Conservation (phyloP, 2,797 vertebrate genomes). For the Leuciscus waleckii region DNA sequence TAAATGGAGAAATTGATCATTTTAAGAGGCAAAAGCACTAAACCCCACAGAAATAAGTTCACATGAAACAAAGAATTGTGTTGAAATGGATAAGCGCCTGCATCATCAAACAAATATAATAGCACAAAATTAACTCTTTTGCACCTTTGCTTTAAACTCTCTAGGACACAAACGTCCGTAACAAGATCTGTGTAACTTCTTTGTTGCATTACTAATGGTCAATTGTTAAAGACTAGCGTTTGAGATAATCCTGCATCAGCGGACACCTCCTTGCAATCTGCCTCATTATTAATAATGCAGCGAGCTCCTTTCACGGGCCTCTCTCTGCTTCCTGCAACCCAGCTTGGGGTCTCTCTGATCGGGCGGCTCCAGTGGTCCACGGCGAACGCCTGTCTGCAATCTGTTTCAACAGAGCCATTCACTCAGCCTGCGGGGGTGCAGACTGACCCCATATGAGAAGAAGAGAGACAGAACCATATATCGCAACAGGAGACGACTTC, state of each 20-base stretch:
- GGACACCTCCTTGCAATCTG: conserved; percentile 69
- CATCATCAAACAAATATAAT: background rate
- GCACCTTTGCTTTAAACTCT: conserved; percentile 17
- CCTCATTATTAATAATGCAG: conserved; percentile 79
- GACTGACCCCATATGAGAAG: conserved; percentile 2
- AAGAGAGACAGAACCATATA: background rate
- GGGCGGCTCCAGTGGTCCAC: conserved; percentile 71
- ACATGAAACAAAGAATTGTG: background rate
- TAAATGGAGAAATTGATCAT: background rate
- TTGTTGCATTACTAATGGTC: conserved; percentile 58
- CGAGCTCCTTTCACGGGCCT: conserved; percentile 62
- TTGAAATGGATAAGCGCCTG: background rate
- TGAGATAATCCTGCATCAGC: conserved; percentile 59
- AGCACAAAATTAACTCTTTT: background rate
- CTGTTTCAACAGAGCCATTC: conserved; percentile 81
- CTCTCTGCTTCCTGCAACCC: conserved; percentile 66
- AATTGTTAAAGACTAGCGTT: conserved; percentile 61
- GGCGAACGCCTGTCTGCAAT: conserved; percentile 80
- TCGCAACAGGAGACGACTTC: background rate
- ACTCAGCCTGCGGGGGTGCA: conserved; percentile 76
- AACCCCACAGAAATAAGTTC: background rate
- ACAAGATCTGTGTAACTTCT: conserved; percentile 29
- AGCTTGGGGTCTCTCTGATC: conserved; percentile 74
- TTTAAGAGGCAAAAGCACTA: background rate
- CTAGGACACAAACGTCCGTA: background rate